Base-by-base conservation (phyloP, 2,113 vertebrate species). In the zebrafish (Danio rerio) region DNA sequence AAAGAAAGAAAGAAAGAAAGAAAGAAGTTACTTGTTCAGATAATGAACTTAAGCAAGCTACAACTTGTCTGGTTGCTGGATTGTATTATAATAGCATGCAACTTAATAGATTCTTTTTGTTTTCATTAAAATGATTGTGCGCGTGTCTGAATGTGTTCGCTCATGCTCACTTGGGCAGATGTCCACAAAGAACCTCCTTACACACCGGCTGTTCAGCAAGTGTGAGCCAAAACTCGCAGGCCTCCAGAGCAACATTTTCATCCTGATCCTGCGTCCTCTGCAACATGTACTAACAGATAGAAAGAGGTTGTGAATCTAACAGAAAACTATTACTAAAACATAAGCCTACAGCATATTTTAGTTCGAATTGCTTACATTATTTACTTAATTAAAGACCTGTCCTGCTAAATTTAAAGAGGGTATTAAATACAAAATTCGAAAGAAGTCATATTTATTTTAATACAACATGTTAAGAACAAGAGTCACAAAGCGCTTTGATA, bases 201-300 rank as follows among this genome's bases (percentile, higher is more conserved):
- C 97, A 99, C 88, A 99, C 97, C 0, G 97, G 96, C 81, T 99
- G 97, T 86, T 99, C 97, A 15, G 97, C 97, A 85, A 99, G 91
- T 16, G 97, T 99, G 2, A 99, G 91, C 97, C 97, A 99, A 92
- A 99, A 99, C 89, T 99, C 97, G 47, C 97, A 99, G n/a, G 97
- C 97, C 87, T 99, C 97, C 93, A 99, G 90, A 84, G 97, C 95
- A 5, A 99, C 98, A 53, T 99, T 99, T 92, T 99, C 98, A 86
- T 99, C 98, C 84, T 96, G 97, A 93, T 99, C 97, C 90, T 97
- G 97, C 16, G 97, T 99, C 84, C 98, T 95, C 78, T 94, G 96
- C 1, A 99, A 94, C 98, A 99, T 99, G 89, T 99, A 99, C 98
- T 99, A 84, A 11, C 72, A 81, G 61, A 8, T 3, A 62, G 2